phyloP scores from a whole-genome alignment of 2,888 invertebrate genomes.

The Leucophenga montana region DNA sequence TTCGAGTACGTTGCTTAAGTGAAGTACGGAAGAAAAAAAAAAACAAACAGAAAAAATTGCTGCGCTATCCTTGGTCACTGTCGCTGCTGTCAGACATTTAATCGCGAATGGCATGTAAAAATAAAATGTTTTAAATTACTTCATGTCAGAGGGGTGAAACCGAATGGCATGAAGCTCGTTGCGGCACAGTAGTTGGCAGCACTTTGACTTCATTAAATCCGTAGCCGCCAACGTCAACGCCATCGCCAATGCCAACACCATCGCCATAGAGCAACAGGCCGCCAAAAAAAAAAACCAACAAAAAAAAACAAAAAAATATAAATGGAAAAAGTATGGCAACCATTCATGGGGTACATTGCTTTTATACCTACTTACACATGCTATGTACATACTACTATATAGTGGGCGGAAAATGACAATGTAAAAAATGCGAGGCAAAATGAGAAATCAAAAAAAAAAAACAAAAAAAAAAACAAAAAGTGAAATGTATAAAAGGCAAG shows the following conservation, averaged over 20 bases:
- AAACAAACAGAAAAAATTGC: no score
- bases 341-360: no score
- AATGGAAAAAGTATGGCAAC: not conserved
- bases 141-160: no score
- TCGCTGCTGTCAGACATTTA: constrained; percentile 48
- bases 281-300: not conserved
- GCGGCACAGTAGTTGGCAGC: not conserved
- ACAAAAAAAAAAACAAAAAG: not conserved
- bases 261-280: no score
- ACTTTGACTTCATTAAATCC: not conserved
- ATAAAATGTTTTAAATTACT: constrained; percentile 42
- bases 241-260: no score
- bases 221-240: no score
- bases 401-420: no score
- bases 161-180: constrained; percentile 4
- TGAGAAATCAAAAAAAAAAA: constrained; percentile 5
- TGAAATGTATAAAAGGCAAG: no score
- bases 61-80: constrained; percentile 17
- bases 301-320: no score
- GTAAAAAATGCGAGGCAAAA: no score
- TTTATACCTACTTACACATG: no score
- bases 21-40: constrained; percentile 35
- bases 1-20: not conserved
- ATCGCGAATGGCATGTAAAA: constrained; percentile 37
- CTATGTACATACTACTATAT: no score